Evolutionary conservation across 2,113 vertebrate species (phyloP), one percentile per base, ranked within the genome.

Genomic region (Pachycephala philippinensis): DNA sequence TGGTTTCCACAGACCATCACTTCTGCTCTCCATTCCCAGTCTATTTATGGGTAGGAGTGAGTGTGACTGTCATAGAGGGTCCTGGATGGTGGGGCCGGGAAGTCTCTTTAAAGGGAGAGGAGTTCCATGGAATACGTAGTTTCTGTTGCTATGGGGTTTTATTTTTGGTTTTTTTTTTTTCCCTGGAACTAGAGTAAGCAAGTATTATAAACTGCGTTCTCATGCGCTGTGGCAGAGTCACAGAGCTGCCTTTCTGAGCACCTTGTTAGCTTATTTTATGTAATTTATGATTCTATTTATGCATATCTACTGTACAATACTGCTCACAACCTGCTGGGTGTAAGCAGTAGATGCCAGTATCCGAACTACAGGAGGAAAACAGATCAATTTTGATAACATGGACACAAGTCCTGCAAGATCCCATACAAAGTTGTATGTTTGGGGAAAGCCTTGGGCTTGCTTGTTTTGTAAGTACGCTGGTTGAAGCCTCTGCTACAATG

Each of bases 241-340:
- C 9, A 69, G 52, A 89, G 42, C 66, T 94, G 77, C 74, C 54
- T 90, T 94, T 93, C 83, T 89, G 89, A 95, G 94, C 83, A 91
- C 77, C 33, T 96, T 96, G 17, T 86, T 95, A 94, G 52, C 52
- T 80, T 95, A 60, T 87, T 53, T 47, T 40, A 61, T 76, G 90
- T 84, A 74, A 89, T 94, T 94, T 96, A 96, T 96, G 5, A 37
- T 65, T 86, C 20, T 96, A 87, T 94, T 90, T 91, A 92, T 95
- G 91, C 63, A 22, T 81, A 76, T 93, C 85, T 96, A 94, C 94
- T 95, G 94, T 96, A 93, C 6, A 75, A n/a, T 44, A 61, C 63
- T 91, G 56, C 33, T 87, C 69, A 74, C 59, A 84, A 22, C 71
- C 75, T 83, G 12, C 50, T 90, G 86, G 68, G 71, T 82, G 52